A percentile compares a stretch with the other conserved stretches of the same genome.
These are phyloP conservation scores for Hermaeophaga mercurialis DNA, from an alignment of 2,888 invertebrate genomes.

Conservation along the genomic window DNA sequence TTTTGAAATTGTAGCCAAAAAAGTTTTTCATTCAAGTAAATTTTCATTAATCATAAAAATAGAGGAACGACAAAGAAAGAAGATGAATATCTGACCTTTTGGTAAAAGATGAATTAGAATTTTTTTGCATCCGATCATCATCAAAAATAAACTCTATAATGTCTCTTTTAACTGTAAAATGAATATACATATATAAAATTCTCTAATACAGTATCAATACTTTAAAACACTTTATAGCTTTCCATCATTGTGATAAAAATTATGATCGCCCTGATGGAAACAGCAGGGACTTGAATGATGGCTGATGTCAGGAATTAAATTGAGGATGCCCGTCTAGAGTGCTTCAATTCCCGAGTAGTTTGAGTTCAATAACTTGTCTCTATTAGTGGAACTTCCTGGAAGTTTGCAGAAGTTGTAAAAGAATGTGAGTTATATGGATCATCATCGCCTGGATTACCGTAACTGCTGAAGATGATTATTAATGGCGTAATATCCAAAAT, in stretches of 20 bases:
- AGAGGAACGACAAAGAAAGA: no score
- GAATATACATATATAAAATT: no score
- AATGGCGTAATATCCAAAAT: not conserved
- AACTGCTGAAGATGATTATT: not conserved
- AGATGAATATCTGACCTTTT: no score
- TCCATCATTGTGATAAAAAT: not conserved
- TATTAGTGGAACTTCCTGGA: conserved; percentile 4
- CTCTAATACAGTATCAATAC: no score
- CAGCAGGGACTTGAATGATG: conserved; percentile 6
- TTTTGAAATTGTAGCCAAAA: no score
- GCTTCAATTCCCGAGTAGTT: conserved; percentile 12
- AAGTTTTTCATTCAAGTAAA: no score
- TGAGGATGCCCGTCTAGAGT: conserved; percentile 13
- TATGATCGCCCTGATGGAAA: not conserved
- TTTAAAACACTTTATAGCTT: no score
- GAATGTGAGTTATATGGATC: conserved; percentile 3
- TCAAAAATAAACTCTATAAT: no score
- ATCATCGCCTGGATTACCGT: not conserved
- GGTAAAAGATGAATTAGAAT: no score
- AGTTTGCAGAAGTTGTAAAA: not conserved
- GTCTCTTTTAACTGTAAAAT: no score
- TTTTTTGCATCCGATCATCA: no score
- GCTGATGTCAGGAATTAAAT: conserved; percentile 17
- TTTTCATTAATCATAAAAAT: no score
- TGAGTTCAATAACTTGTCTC: conserved; percentile 15